phyloP scores from a whole-genome alignment of 2,888 invertebrate genomes.

The Cerastis leucographa region DNA sequence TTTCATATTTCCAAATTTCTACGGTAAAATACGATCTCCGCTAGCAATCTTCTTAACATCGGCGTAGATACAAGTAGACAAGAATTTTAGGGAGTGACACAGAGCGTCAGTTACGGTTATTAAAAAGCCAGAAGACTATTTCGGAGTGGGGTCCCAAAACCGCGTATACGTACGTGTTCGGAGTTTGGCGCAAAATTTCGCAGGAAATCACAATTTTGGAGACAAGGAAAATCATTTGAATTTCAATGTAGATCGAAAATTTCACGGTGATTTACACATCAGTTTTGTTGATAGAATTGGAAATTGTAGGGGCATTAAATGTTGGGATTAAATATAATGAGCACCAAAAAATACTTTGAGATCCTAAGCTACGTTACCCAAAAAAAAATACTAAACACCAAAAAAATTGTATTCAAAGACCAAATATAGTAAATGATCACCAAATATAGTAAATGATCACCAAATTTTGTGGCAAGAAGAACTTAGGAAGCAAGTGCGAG shows the following conservation, averaged over 20 bases:
- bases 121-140: constrained; percentile 77
- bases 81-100: constrained; percentile 52
- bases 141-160: constrained; percentile 67
- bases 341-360: no score
- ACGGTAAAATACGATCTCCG: constrained; percentile 1
- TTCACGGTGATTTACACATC: constrained; percentile 37
- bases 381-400: no score
- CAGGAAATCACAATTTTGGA: constrained; percentile 48
- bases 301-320: no score
- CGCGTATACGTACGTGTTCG: constrained; percentile 55
- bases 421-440: no score
- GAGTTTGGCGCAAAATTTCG: constrained; percentile 58
- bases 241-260: constrained; percentile 56
- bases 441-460: no score
- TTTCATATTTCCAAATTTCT: background rate
- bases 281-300: constrained; percentile 22
- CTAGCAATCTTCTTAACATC: constrained; percentile 24
- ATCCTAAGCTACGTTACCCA: no score
- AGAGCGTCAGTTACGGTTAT: constrained; percentile 76
- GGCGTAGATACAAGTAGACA: constrained; percentile 24
- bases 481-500: no score
- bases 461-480: no score
- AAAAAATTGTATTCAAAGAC: no score
- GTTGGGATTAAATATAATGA: no score
- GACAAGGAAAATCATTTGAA: constrained; percentile 41